Percentiles rank a stretch among this genome's conserved stretches.
These are phyloP conservation scores for Byasa hedistus DNA, from an alignment of 2,888 invertebrate species.

Conservation along the genomic window DNA sequence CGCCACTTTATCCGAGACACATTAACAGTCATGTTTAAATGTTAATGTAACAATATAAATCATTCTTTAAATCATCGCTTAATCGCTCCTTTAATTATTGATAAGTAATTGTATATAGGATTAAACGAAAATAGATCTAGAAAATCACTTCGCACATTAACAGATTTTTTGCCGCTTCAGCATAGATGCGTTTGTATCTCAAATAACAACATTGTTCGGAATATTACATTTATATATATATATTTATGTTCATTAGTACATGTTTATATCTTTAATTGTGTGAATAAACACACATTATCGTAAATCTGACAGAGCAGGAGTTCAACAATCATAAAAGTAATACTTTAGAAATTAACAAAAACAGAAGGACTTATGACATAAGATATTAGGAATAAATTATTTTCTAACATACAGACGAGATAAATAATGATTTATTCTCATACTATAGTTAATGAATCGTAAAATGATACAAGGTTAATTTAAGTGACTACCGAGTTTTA, in stretches of 20 bases:
- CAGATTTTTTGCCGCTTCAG: no score
- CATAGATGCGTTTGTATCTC: not conserved
- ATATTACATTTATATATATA: no score
- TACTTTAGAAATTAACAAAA: no score
- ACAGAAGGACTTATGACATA: no score
- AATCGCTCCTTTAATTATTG: not conserved
- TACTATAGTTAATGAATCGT: not conserved
- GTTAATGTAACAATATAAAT: slow-evolving; percentile 16
- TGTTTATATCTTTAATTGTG: no score
- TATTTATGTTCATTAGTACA: no score
- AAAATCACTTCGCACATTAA: not conserved
- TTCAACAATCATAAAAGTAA: no score
- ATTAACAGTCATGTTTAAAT: slow-evolving; percentile 12
- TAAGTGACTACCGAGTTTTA: slow-evolving; percentile 5
- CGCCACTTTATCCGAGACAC: slow-evolving; percentile 9
- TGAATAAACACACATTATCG: no score
- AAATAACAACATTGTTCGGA: not conserved
- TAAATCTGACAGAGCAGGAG: no score
- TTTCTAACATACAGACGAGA: no score
- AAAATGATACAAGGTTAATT: slow-evolving; percentile 6
- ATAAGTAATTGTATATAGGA: not conserved
- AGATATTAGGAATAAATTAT: no score
- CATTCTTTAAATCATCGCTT: not conserved
- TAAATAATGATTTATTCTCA: not conserved
- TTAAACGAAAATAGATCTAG: not conserved